Conservation (phyloP, 2,888 invertebrate species). For the Lymantria monacha region DNA sequence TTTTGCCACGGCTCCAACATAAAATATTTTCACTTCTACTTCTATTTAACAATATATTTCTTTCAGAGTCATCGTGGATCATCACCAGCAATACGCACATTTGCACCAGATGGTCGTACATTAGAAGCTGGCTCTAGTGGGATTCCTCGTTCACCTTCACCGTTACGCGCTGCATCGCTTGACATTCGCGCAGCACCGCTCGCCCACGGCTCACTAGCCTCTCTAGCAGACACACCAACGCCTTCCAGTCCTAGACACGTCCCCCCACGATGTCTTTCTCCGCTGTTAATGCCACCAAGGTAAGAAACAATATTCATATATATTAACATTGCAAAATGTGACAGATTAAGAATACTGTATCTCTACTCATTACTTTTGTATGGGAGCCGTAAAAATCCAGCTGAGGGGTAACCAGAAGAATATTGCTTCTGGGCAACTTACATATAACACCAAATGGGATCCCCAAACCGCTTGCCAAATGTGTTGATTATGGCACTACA, state of each 20-base stretch:
- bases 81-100: slow-evolving; percentile 92
- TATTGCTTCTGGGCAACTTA: background rate
- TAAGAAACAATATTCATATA: slow-evolving; percentile 30
- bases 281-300: slow-evolving; percentile 89
- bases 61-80: slow-evolving; percentile 88
- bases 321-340: background rate
- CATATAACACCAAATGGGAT: no score
- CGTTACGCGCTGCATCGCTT: slow-evolving; percentile 89
- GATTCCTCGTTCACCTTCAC: slow-evolving; percentile 88
- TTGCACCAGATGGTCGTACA: slow-evolving; percentile 90
- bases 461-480: no score
- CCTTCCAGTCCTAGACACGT: slow-evolving; percentile 69
- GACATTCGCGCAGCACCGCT: slow-evolving; percentile 88
- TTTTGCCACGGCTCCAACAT: no score
- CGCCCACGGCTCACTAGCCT: slow-evolving; percentile 88
- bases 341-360: background rate
- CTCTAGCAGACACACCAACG: slow-evolving; percentile 79
- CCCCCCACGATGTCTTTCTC: slow-evolving; percentile 86
- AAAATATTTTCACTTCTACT: no score
- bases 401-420: background rate
- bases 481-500: no score
- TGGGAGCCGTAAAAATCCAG: background rate
- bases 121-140: slow-evolving; percentile 79
- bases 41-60: background rate
- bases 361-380: background rate